These are phyloP conservation scores for Fukomys damarensis DNA, from an alignment of 2,113 vertebrate species.

Conservation along the genomic window DNA sequence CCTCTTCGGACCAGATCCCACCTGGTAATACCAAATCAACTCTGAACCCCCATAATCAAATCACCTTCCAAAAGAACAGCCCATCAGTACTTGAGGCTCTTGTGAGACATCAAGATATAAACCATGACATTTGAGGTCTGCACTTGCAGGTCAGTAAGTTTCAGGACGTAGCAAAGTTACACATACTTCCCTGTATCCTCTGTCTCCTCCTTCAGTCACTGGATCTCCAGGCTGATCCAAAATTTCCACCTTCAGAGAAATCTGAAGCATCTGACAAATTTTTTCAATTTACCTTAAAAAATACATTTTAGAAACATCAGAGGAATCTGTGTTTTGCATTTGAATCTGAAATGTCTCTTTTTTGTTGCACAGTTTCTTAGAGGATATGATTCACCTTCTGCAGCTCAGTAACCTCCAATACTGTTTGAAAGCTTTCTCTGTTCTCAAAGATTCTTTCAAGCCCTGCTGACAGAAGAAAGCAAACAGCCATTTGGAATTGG, in stretches of 20 bases:
- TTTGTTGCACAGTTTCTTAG: background rate
- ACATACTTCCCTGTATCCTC: background rate
- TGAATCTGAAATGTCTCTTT: background rate
- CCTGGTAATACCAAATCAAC: background rate
- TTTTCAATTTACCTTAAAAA: background rate
- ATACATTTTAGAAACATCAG: background rate
- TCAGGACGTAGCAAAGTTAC: background rate
- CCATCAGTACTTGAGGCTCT: background rate
- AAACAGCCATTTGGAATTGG: background rate
- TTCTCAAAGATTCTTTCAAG: background rate
- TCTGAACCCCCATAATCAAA: background rate
- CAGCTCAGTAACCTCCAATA: background rate
- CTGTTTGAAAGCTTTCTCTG: background rate
- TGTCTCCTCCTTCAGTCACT: background rate
- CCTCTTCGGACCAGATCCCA: background rate
- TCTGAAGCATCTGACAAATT: background rate
- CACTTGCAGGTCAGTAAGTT: background rate
- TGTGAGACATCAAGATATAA: background rate
- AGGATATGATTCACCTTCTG: background rate
- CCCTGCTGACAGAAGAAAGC: background rate
- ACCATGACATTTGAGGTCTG: background rate
- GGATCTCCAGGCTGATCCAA: background rate
- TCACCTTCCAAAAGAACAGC: background rate
- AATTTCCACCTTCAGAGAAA: background rate
- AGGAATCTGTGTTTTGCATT: background rate